Evolutionary conservation across 2,888 invertebrate genomes (phyloP), one percentile per base, ranked within the genome.

Genomic region (Macrosoma leucophasiata): DNA sequence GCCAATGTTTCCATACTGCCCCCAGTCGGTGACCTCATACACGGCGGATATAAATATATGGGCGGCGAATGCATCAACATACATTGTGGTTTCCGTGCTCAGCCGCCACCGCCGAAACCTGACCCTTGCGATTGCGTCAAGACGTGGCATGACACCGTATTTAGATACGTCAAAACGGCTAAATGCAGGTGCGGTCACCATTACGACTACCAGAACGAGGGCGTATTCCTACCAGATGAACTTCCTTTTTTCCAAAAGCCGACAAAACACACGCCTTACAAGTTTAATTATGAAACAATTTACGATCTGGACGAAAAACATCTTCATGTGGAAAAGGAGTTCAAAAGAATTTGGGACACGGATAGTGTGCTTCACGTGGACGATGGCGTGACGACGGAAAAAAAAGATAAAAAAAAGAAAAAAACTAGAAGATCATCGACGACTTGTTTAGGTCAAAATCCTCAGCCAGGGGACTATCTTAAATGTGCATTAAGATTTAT

Each of bases 131-230:
- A 79, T 48, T 82, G 82, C 47, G 10, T 68, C 7, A 63, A 67
- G 36, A 55, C 55, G 50, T 82, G 72, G 71, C 58, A 72, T 4
- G 57, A 67, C 7, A 17, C 59, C 18, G 59, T 67, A 5, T 54
- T 78, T 10, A 32, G 60, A 8, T 78, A 76, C 39, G 39, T 74
- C 2, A 65, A 63, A 46, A 42, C 39, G 9, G 63, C 59, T 13
- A 82, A 79, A 62, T 82, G 82, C 38, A 43, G 57, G 29, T 81
- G 81, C 40, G 66, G 62, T 10, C 82, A 82, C 46, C 43, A 49
- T 38, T 82, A 58, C 30, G 82, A 82, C 42, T 78, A 62, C 29
- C 54, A 59, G 7, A 69, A 79, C 34, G 73, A 76, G 39, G 77
- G 69, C 2, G 35, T 43, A 1, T 78, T 76, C 33, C 50, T 56